A percentile compares a stretch with the other conserved stretches of the same genome.
Conservation (phyloP, 2,797 vertebrate genomes). For the Microcaecilia unicolor region DNA sequence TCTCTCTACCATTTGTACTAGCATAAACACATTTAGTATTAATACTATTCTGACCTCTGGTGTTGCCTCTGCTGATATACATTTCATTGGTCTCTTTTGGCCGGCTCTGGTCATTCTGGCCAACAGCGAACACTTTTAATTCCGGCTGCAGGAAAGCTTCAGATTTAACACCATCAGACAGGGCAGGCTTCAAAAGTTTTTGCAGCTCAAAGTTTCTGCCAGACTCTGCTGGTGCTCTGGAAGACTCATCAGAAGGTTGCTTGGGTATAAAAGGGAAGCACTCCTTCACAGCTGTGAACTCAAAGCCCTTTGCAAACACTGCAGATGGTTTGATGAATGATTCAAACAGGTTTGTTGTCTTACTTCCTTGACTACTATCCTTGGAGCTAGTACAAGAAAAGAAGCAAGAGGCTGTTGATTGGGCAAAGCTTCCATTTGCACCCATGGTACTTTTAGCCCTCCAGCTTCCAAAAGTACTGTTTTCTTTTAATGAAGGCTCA, state of each 20-base stretch:
- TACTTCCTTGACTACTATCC: constrained; percentile 20
- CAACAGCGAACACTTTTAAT: no score
- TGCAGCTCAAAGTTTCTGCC: constrained; percentile 29
- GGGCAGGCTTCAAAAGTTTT: constrained; percentile 39
- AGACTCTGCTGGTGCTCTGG: constrained; percentile 20
- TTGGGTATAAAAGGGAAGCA: constrained; percentile 15
- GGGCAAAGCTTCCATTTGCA: background rate
- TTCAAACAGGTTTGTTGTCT: constrained; percentile 26
- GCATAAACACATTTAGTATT: no score
- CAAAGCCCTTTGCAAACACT: constrained; percentile 28
- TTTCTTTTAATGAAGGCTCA: no score
- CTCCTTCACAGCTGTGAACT: constrained; percentile 23
- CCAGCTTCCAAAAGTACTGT: background rate
- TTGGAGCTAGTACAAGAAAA: constrained; percentile 8
- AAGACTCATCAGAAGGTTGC: constrained; percentile 13
- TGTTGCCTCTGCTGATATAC: no score
- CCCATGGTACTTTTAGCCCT: background rate
- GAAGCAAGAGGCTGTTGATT: constrained; percentile 1
- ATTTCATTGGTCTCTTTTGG: no score
- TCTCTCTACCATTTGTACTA: no score
- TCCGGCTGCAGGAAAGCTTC: constrained; percentile 20
- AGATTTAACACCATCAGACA: constrained; percentile 32
- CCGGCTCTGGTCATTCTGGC: no score
- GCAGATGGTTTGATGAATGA: constrained; percentile 19
- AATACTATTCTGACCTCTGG: no score